Conservation (phyloP, 2,888 invertebrate species). For the Acronicta leporina region DNA sequence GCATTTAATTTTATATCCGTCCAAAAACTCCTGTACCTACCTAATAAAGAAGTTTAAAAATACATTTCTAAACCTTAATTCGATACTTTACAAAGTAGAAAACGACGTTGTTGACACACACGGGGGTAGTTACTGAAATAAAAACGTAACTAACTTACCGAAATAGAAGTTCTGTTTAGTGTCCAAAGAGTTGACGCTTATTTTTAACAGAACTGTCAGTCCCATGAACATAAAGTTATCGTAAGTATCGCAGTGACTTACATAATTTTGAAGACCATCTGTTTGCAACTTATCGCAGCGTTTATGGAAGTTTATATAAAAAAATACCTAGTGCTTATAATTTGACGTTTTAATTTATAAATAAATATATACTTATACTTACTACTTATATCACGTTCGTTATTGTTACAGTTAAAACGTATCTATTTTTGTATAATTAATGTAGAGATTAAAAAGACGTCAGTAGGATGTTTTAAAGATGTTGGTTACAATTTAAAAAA, state of each 20-base stretch:
- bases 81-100: conserved; percentile 22
- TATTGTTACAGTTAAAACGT: too few species aligned
- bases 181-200: conserved; percentile 23
- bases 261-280: conserved; percentile 6
- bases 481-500: too few species aligned
- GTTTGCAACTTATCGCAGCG: too few species aligned
- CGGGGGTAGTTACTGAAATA: conserved; percentile 9
- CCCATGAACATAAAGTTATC: conserved; percentile 21
- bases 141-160: conserved; percentile 26
- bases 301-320: too few species aligned
- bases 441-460: too few species aligned
- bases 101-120: conserved; percentile 36
- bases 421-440: too few species aligned
- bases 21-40: conserved; percentile 1
- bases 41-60: conserved; percentile 15
- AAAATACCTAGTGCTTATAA: too few species aligned
- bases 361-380: too few species aligned
- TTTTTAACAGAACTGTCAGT: conserved; percentile 37
- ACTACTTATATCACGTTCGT: too few species aligned
- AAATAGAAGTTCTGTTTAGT: conserved; percentile 29
- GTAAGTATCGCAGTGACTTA: conserved; percentile 1
- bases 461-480: too few species aligned
- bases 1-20: neutral
- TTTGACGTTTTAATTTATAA: too few species aligned
- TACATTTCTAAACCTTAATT: conserved; percentile 18